Conservation (phyloP, 1,140 invertebrate genomes). For the Plodia interpunctella region DNA sequence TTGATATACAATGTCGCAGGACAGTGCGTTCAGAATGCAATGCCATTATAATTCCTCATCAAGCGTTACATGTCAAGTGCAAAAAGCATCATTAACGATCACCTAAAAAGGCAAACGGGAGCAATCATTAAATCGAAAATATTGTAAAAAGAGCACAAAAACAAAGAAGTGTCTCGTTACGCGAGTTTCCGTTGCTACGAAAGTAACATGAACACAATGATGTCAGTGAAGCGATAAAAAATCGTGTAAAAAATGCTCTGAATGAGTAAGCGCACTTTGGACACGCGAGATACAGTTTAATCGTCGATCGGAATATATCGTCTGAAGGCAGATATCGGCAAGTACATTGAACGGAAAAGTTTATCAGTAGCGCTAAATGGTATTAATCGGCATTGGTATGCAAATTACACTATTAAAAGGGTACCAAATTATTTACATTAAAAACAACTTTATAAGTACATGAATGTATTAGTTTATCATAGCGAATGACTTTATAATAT, state of each 20-base stretch:
- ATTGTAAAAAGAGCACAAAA: slow-evolving; percentile 64
- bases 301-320: slow-evolving; percentile 31
- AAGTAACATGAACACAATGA: slow-evolving; percentile 70
- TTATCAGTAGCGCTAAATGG: slow-evolving; percentile 44
- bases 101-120: slow-evolving; percentile 70
- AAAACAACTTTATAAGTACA: neutral
- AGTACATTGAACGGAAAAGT: slow-evolving; percentile 52
- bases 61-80: slow-evolving; percentile 60
- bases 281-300: slow-evolving; percentile 46
- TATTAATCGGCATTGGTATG: slow-evolving; percentile 43
- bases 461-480: neutral
- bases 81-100: slow-evolving; percentile 72
- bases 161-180: slow-evolving; percentile 61
- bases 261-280: slow-evolving; percentile 46
- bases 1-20: slow-evolving; percentile 10
- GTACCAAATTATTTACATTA: slow-evolving; percentile 10
- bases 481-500: neutral
- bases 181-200: slow-evolving; percentile 69
- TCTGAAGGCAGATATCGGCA: slow-evolving; percentile 3
- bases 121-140: slow-evolving; percentile 71
- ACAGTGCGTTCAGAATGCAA: slow-evolving; percentile 43
- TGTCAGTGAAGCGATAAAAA: slow-evolving; percentile 59
- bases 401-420: slow-evolving; percentile 36
- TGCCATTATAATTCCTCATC: slow-evolving; percentile 70
- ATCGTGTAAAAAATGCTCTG: slow-evolving; percentile 57